A percentile compares a stretch with the other conserved stretches of the same genome.
phyloP scores from a whole-genome alignment of 53 echinoderm and acorn worm species.

The Echinarachnius parma region DNA sequence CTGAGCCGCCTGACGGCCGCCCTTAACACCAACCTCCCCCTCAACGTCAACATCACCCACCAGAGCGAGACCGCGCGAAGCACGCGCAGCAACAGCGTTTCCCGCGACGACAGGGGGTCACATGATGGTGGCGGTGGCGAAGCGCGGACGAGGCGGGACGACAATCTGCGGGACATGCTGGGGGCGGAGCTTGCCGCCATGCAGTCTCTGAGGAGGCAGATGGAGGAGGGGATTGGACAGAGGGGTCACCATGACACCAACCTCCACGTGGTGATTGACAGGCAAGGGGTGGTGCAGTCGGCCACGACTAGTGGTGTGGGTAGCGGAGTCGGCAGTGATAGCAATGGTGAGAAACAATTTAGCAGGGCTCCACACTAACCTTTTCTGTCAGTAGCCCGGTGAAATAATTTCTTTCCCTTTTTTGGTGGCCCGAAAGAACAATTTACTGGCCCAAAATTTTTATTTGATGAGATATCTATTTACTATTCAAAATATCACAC shows the following conservation, averaged over 20 bases:
- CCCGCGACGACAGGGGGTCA: not conserved
- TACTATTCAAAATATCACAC: too few relatives aligned
- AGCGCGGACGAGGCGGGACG: not conserved
- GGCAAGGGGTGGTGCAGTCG: conserved; percentile 56
- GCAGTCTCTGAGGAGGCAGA: conserved; percentile 74
- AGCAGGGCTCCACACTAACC: too few relatives aligned
- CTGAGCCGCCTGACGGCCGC: conserved; percentile 75
- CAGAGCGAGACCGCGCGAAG: conserved; percentile 49
- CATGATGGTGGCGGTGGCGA: conserved; percentile 6
- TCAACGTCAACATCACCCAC: conserved; percentile 92
- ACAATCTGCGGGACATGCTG: conserved; percentile 30
- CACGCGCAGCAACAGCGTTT: not conserved
- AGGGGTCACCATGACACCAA: conserved; percentile 31
- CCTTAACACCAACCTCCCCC: conserved; percentile 71
- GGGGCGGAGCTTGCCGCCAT: conserved; percentile 76
- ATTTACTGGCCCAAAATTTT: too few relatives aligned
- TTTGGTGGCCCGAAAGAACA: too few relatives aligned
- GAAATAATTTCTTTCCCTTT: too few relatives aligned
- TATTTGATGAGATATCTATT: too few relatives aligned
- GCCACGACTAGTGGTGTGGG: conserved; percentile 68
- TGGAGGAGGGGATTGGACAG: conserved; percentile 69
- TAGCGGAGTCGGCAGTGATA: conserved; percentile 78
- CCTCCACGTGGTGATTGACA: conserved; percentile 58
- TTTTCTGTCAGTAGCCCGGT: too few relatives aligned
- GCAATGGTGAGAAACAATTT: conserved; percentile 54